Conservation (phyloP, 2,113 vertebrate genomes). For the Oceanodroma tethys region DNA sequence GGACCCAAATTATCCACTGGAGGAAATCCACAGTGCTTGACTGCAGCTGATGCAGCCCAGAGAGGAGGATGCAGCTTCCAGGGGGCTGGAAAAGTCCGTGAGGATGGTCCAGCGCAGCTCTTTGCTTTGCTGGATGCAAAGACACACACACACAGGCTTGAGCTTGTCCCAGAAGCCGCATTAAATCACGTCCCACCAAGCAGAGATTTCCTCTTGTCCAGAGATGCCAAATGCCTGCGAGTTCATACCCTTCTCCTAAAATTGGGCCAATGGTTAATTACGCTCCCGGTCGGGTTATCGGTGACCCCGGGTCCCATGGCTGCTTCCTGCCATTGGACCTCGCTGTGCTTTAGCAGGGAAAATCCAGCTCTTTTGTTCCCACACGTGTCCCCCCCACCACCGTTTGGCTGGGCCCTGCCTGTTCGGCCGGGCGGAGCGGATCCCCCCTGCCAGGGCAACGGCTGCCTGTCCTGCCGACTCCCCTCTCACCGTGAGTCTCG, state of each 20-base stretch:
- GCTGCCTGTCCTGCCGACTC: not conserved
- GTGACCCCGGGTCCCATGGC: not conserved
- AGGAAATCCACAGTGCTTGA: not conserved
- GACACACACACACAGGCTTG: not conserved
- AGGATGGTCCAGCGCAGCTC: not conserved
- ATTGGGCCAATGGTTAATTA: not conserved
- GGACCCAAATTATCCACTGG: not conserved
- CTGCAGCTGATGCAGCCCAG: not conserved
- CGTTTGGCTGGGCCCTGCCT: not conserved
- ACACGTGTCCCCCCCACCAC: too few relatives aligned
- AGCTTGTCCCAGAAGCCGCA: not conserved
- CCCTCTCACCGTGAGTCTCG: not conserved
- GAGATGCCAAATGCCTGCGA: not conserved
- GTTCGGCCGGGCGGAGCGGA: not conserved
- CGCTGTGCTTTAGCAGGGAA: not conserved
- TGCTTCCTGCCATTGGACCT: not conserved
- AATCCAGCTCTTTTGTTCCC: not conserved
- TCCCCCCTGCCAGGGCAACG: not conserved
- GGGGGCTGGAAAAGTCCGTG: not conserved
- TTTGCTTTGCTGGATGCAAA: not conserved
- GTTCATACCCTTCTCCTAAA: not conserved
- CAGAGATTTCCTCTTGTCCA: not conserved
- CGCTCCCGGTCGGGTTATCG: not conserved
- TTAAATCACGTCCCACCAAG: not conserved
- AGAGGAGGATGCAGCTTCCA: not conserved